A percentile compares a stretch with the other conserved stretches of the same genome.
These are phyloP conservation scores for Carabus problematicus DNA, from an alignment of 2,888 invertebrate species.

Conservation along the genomic window DNA sequence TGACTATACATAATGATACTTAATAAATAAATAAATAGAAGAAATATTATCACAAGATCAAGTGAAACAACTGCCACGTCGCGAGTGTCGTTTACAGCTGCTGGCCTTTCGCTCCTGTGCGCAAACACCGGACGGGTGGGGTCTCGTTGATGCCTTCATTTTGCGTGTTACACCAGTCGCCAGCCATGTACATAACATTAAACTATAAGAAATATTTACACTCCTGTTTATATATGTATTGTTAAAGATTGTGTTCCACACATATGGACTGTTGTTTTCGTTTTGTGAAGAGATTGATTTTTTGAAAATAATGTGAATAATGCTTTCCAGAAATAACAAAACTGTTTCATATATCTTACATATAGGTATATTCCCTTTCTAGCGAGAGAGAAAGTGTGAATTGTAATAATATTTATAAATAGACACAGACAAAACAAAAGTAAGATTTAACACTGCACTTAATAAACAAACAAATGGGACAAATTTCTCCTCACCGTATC, in stretches of 20 bases:
- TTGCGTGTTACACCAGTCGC: conserved; percentile 39
- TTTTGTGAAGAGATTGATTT: conserved; percentile 50
- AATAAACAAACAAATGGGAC: conserved; percentile 25
- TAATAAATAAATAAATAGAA: conserved; percentile 11
- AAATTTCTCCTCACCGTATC: conserved; percentile 9
- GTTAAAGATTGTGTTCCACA: conserved; percentile 56
- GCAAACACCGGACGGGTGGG: conserved; percentile 5
- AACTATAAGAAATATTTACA: conserved; percentile 54
- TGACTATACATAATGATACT: conserved; percentile 20
- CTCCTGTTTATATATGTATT: conserved; percentile 56
- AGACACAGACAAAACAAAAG: conserved; percentile 9
- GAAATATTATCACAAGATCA: conserved; percentile 16
- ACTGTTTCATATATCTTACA: conserved; percentile 12
- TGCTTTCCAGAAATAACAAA: conserved; percentile 40
- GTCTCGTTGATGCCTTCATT: conserved; percentile 40
- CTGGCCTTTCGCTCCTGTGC: conserved; percentile 29
- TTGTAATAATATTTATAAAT: conserved; percentile 26
- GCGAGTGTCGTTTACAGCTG: conserved; percentile 8
- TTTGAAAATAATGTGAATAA: conserved; percentile 46
- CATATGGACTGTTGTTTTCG: conserved; percentile 56
- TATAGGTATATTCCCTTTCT: conserved; percentile 30
- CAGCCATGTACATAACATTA: conserved; percentile 50
- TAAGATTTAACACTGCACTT: conserved; percentile 35
- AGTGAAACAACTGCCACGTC: conserved; percentile 1
- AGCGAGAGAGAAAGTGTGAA: conserved; percentile 9